Evolutionary conservation across 2,888 invertebrate species (phyloP), one percentile per base, ranked within the genome.

Genomic region (Rhingia rostrata): DNA sequence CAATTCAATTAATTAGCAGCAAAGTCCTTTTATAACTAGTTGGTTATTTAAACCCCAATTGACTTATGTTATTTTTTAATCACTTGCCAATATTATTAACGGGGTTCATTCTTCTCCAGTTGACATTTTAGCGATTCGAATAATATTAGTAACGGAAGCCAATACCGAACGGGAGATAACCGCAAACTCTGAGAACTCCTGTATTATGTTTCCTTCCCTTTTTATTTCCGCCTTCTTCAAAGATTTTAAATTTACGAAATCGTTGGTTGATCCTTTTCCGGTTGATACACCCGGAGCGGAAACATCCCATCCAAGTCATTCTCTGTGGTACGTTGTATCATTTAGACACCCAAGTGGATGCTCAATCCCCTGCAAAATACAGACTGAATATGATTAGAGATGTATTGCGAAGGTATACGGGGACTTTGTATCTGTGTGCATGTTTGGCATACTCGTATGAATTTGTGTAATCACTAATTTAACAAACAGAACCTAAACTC

Each of bases 231-330:
- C 22, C 56, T 83, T 78, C 69, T 63, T 80, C 64, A 80, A 70
- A 70, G 64, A 80, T 84, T 70, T 79, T 51, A 74, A 70, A 84
- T 84, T 70, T 80, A 67, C 79, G 43, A 74, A 74, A 74, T 70
- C 64, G 70, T 80, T 70, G 74, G 80, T 84, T 84, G 84, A 84
- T 84, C 84, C 74, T 74, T 84, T 84, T 84, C 84, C 84, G 84
- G 74, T 58, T 64, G 74, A 83, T 77, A 84, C 79, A 84, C 74
- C 84, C 84, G 63, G 69, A 74, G 64, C 84, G 84, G 84, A 84
- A 74, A 64, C 79, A 64, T 69, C 74, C 60, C 73, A 79, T 69
- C 58, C 73, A 79, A 74, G 47, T 60, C 53, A 60, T 56, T 54
- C 53, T 82, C 69, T 78, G 54, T 78, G 22, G 47, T 73, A 63